A percentile compares a stretch with the other conserved stretches of the same genome.
phyloP scores from a whole-genome alignment of 2,797 vertebrate genomes.

The Microctenopoma lineatum region DNA sequence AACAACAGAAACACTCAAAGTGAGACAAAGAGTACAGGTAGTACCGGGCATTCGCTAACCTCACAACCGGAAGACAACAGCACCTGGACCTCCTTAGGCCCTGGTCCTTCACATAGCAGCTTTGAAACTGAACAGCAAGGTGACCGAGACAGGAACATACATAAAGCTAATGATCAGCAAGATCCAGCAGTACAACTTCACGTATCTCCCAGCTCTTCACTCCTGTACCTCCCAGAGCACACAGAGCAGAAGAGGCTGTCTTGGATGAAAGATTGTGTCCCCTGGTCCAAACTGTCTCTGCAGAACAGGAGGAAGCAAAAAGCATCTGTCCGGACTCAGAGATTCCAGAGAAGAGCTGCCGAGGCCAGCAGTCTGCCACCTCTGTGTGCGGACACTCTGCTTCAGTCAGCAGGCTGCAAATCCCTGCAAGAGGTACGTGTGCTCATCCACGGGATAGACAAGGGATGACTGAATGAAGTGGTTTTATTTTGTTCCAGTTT shows the following conservation, averaged over 20 bases:
- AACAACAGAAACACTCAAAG: neutral
- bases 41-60: neutral
- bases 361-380: slow-evolving; percentile 66
- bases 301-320: slow-evolving; percentile 82
- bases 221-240: slow-evolving; percentile 64
- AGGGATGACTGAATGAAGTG: too few relatives aligned
- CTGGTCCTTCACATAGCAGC: neutral
- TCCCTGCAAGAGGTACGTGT: slow-evolving; percentile 87
- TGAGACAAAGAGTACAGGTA: neutral
- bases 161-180: neutral
- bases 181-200: neutral
- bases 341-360: slow-evolving; percentile 50
- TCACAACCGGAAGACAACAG: neutral
- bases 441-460: neutral
- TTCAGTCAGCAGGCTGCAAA: slow-evolving; percentile 79
- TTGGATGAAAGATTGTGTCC: slow-evolving; percentile 88
- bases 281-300: slow-evolving; percentile 86
- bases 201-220: neutral
- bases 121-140: neutral
- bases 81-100: neutral
- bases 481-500: too few relatives aligned
- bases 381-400: slow-evolving; percentile 80
- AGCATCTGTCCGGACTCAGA: slow-evolving; percentile 28
- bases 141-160: neutral
- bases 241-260: slow-evolving; percentile 85